Evolutionary conservation across 2,888 invertebrate genomes (phyloP), one percentile per base, ranked within the genome.

Genomic region (Campoplex capitator): DNA sequence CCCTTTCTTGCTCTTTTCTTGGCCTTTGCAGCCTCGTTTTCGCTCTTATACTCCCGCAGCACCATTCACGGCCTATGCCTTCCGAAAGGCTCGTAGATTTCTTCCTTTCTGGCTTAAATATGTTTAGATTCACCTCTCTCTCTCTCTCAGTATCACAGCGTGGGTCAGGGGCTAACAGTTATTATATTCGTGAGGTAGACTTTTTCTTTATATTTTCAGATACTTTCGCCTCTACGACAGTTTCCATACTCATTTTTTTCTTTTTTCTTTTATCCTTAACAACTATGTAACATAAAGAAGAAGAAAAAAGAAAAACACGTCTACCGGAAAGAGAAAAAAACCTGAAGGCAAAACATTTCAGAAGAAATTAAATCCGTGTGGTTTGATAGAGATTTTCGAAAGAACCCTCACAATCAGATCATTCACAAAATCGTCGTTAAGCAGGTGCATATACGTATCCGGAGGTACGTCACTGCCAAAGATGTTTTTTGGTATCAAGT

Each of bases 51-150:
- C 79, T 82, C 78, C 56, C 38, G 13, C 67, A 23, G 38, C 83
- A 67, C 56, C 82, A 48, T 80, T 73, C 75, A 54, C 16, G 65
- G 62, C 65, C 84, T 78, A 74, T 71, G 58, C 76, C 79, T 77
- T 58, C 79, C 87, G 56, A 11, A 77, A 58, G 48, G 48, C 78
- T 78, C 81, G 56, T 90, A 91, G 90, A 91, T 91, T 88, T 90
- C 87, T 88, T 88, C 85, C 89, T 81, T 81, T 85, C 80, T 86
- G 87, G 91, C 90, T 92, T 92, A 91, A 92, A 92, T 92, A 92
- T 91, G 91, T 91, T 92, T 92, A 92, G 92, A 92, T 92, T 91
- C 91, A 73, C 89, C 81, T 77, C 77, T 82, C 54, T 74, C 42
- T 3, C 38, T 82, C 54, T 74, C 42, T 3, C 35, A 23, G 45